A percentile compares a stretch with the other conserved stretches of the same genome.
Conservation (phyloP, 64 coral and sea anemone species). For the Montipora capricornis region DNA sequence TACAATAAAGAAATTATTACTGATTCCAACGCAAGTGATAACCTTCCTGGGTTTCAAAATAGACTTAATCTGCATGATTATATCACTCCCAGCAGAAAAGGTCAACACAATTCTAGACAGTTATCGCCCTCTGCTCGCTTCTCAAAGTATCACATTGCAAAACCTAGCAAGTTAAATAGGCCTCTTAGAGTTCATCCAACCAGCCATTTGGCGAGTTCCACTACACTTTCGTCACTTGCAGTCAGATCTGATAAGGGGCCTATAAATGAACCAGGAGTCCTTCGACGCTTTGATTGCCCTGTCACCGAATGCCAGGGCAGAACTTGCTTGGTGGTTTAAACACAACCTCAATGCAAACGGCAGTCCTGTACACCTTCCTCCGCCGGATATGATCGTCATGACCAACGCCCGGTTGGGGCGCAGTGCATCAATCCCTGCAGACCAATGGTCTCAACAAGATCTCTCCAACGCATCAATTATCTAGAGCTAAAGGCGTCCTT, state of each 20-base stretch:
- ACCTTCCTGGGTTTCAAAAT: constrained; percentile 52
- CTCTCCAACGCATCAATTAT: constrained; percentile 28
- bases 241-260: constrained; percentile 8
- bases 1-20: constrained; percentile 38
- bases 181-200: constrained; percentile 18
- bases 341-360: not conserved
- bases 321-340: no score
- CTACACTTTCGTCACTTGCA: constrained; percentile 58
- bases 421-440: not conserved
- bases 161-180: constrained; percentile 8
- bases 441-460: not conserved
- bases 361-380: constrained; percentile 10
- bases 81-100: constrained; percentile 34
- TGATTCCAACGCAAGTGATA: constrained; percentile 14
- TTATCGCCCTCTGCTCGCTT: not conserved
- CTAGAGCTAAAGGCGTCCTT: constrained; percentile 33
- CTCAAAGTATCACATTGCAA: no score
- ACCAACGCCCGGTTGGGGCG: constrained; percentile 38
- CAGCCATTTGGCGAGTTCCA: constrained; percentile 56
- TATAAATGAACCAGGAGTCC: no score
- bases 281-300: no score
- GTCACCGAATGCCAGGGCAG: no score
- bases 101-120: not conserved
- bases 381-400: not conserved
- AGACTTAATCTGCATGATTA: constrained; percentile 14